phyloP scores from a whole-genome alignment of 2,113 vertebrate species.

The Antennarius striatus region DNA sequence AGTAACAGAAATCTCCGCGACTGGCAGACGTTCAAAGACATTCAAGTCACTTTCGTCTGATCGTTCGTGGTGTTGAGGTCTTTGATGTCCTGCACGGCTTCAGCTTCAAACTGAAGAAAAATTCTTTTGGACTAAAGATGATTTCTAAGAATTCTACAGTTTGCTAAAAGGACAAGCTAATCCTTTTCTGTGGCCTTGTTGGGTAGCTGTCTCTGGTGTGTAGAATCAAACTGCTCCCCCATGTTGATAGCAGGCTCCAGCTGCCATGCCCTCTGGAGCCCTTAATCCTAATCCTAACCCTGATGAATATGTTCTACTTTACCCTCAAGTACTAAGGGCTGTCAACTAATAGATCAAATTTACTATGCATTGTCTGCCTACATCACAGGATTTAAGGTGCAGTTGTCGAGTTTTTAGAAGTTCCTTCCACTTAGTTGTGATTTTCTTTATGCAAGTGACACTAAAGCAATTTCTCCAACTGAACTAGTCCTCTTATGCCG shows the following conservation, averaged over 20 bases:
- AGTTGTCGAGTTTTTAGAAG: too few relatives aligned
- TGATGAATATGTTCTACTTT: too few relatives aligned
- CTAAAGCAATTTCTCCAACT: neutral
- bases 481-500: constrained; percentile 1
- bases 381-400: too few relatives aligned
- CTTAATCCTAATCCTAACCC: neutral
- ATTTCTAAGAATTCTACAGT: constrained; percentile 28
- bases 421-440: too few relatives aligned
- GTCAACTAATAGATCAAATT: too few relatives aligned
- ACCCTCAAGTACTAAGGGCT: neutral
- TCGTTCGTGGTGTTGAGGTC: neutral
- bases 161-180: constrained; percentile 5
- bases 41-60: constrained; percentile 10
- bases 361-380: too few relatives aligned
- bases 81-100: neutral
- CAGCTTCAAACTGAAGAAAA: constrained; percentile 21
- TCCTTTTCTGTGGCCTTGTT: constrained; percentile 8
- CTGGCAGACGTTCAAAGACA: constrained; percentile 49
- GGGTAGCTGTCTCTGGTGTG: constrained; percentile 1
- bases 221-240: neutral
- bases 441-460: too few relatives aligned
- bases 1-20: constrained; percentile 1
- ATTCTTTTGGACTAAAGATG: constrained; percentile 24
- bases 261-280: neutral
- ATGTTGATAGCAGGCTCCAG: neutral